A percentile compares a stretch with the other conserved stretches of the same genome.
Conservation (phyloP, 1,140 invertebrate species). For the Spodoptera litura region DNA sequence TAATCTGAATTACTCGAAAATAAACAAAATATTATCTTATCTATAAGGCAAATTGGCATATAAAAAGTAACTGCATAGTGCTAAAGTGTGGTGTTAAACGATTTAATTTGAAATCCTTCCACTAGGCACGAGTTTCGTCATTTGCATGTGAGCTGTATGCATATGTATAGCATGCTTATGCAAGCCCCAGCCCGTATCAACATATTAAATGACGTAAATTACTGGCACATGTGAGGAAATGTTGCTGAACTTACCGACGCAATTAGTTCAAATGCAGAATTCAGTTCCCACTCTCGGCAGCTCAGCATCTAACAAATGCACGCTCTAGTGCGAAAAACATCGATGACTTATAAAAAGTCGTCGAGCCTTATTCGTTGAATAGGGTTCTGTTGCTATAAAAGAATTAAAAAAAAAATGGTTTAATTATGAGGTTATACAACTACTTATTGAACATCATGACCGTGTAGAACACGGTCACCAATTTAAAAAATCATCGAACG, state of each 20-base stretch:
- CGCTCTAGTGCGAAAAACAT: slow-evolving; percentile 15
- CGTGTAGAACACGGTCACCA: no score
- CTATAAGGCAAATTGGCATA: not conserved
- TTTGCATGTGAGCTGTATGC: slow-evolving; percentile 65
- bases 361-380: slow-evolving; percentile 1
- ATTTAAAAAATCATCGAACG: no score
- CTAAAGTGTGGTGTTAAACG: not conserved
- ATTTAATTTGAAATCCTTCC: slow-evolving; percentile 52
- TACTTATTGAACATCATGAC: no score
- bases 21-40: no score
- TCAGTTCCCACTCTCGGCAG: not conserved
- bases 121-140: slow-evolving; percentile 61
- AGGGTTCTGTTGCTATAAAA: not conserved
- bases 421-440: no score
- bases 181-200: slow-evolving; percentile 69
- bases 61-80: not conserved
- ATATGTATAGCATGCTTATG: slow-evolving; percentile 70
- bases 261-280: slow-evolving; percentile 39
- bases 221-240: slow-evolving; percentile 60
- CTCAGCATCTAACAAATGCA: slow-evolving; percentile 25
- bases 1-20: not conserved
- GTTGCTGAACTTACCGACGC: slow-evolving; percentile 25
- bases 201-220: slow-evolving; percentile 74
- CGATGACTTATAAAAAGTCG: slow-evolving; percentile 35
- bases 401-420: not conserved